phyloP scores from a whole-genome alignment of 2,113 vertebrate species.

The Tor tambroides region DNA sequence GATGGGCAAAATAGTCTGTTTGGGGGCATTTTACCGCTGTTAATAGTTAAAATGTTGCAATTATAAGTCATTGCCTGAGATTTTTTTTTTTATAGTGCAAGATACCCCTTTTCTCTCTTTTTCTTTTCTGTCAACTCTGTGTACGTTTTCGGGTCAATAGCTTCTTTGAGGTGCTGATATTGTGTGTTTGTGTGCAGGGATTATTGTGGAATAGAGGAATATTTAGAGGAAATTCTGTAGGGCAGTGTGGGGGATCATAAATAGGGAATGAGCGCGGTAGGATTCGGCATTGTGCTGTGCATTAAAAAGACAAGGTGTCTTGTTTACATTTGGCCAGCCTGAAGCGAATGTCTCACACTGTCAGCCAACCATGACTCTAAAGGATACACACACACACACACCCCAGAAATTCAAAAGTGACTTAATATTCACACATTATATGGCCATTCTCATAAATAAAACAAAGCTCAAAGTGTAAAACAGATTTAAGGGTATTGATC shows the following conservation, averaged over 20 bases:
- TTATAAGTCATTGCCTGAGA: conserved; percentile 70
- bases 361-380: conserved; percentile 10
- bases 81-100: conserved; percentile 50
- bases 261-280: conserved; percentile 59
- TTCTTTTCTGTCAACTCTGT: neutral
- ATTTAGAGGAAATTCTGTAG: neutral
- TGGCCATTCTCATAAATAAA: neutral
- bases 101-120: neutral
- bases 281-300: conserved; percentile 52
- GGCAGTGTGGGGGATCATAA: conserved; percentile 50
- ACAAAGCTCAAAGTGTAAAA: neutral
- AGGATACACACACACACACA: neutral
- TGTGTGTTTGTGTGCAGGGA: neutral
- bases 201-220: neutral
- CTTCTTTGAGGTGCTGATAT: neutral
- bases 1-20: conserved; percentile 33
- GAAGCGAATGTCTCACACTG: conserved; percentile 23
- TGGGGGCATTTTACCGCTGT: conserved; percentile 53
- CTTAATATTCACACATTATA: conserved; percentile 13
- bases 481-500: conserved; percentile 20
- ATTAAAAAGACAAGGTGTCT: conserved; percentile 66
- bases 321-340: conserved; percentile 55
- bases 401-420: conserved; percentile 1
- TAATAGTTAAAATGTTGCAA: conserved; percentile 67
- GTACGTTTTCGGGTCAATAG: neutral